Evolutionary conservation across 1,140 invertebrate species (phyloP).

Genomic region (Lanistes nyassanus): DNA sequence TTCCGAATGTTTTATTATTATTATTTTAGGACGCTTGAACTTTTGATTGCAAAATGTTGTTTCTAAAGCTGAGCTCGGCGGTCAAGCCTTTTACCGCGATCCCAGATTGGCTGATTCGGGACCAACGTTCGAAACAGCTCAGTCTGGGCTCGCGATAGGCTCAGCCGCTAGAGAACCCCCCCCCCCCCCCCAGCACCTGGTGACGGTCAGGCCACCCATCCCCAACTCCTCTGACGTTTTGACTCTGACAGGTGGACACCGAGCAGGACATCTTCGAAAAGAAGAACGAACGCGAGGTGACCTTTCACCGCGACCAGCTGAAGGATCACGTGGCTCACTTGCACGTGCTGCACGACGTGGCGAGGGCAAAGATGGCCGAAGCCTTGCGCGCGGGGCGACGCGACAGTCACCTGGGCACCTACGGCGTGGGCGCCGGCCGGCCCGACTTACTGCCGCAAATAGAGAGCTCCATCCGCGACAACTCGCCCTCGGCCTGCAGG

Average conservation of each 20-base stretch:
- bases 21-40: too few species aligned
- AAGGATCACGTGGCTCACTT: slow-evolving; percentile 41
- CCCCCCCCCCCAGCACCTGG: too few species aligned
- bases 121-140: too few species aligned
- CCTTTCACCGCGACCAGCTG: slow-evolving; percentile 30
- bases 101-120: too few species aligned
- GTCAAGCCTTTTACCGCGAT: too few species aligned
- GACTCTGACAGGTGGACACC: slow-evolving; percentile 12
- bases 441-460: slow-evolving; percentile 33
- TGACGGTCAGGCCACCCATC: too few species aligned
- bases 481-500: slow-evolving; percentile 30
- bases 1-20: too few species aligned
- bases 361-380: slow-evolving; percentile 16
- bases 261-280: slow-evolving; percentile 37
- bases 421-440: slow-evolving; percentile 30
- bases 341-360: slow-evolving; percentile 34
- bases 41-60: too few species aligned
- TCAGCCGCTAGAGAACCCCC: too few species aligned
- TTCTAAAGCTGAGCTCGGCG: too few species aligned
- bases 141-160: too few species aligned
- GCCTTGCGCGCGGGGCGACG: slow-evolving; percentile 5
- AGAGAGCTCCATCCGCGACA: slow-evolving; percentile 29
- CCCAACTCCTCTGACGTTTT: too few species aligned
- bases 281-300: slow-evolving; percentile 36
- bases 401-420: slow-evolving; percentile 34